Base-by-base conservation (phyloP, 1,140 invertebrate genomes). In the Diorhabda sublineata region DNA sequence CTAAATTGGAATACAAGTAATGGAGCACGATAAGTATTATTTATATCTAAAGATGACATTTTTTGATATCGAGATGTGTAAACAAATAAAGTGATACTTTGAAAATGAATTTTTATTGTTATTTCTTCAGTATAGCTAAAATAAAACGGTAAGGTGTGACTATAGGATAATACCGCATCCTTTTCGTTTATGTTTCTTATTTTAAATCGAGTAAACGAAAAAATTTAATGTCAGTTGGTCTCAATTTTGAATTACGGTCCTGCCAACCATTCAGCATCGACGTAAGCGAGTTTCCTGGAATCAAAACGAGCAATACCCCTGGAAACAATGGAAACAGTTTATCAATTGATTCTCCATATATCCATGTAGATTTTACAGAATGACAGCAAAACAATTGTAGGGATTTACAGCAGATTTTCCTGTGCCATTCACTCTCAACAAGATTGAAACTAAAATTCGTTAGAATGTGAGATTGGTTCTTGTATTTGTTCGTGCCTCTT, bases 341-440 rank as follows among this genome's bases (percentile, higher is more conserved):
- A 41, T 60, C 59, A 60, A 60, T 60, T 60, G 59, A 60, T 60
- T 41, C 11, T 60, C 47, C 42, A 42, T 60, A 42, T 42, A 60
- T 60, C 42, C 59, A 60, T 42, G 59, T 42, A 60, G 59, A 60
- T 60, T 60, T 60, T 26, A 60, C 26, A 60, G 11, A 42, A 60
- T 60, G 59, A 60, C 42, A 41, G 26, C 26, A 60, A 60, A 41
- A 60, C 59, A 60, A 60, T 60, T 26, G 59, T 60, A 26, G 11
- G 59, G 59, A 60, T 60, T 60, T 60, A 11, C 59, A 52, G 47
- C 47, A 52, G 47, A 52, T 52, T 52, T 52, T 52, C 47, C n/a
- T 52, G 47, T n/a, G 47, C 47, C 47, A 52, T 52, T 52, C 47
- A 52, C 47, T 52, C 47, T 3, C 47, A 52, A 52, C 47, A 52